Evolutionary conservation across 1,140 invertebrate genomes (phyloP).

Genomic region (Trachymyrmex cornetzi): DNA sequence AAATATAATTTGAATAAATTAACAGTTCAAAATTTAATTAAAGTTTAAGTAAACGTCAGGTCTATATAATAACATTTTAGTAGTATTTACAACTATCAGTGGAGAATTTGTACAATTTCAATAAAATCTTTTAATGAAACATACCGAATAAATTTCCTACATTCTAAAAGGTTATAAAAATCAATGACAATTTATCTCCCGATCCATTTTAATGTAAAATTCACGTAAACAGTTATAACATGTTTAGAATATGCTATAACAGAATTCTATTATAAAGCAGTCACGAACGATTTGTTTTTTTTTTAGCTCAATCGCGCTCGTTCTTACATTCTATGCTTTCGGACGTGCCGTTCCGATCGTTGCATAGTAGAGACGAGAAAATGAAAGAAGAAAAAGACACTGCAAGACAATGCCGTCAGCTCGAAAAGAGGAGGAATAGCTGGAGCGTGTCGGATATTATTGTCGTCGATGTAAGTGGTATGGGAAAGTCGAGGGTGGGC

Average conservation of each 20-base stretch:
- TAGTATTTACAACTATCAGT: background rate
- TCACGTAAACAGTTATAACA: background rate
- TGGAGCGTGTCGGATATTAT: conserved; percentile 76
- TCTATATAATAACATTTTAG: background rate
- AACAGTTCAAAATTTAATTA: background rate
- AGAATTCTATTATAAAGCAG: conserved; percentile 35
- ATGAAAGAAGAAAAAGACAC: conserved; percentile 23
- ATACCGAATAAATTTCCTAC: background rate
- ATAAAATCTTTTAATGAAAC: background rate
- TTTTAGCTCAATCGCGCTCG: conserved; percentile 37
- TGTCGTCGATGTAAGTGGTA: conserved; percentile 64
- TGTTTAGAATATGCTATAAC: background rate
- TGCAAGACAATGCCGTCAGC: conserved; percentile 61
- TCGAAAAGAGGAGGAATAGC: conserved; percentile 71
- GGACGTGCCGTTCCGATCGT: conserved; percentile 59
- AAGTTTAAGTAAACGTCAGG: background rate
- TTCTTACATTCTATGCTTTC: conserved; percentile 53
- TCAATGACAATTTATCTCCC: background rate
- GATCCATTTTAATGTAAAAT: background rate
- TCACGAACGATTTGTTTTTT: background rate
- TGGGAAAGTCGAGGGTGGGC: background rate
- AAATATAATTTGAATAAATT: background rate
- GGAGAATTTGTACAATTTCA: background rate
- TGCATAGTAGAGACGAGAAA: background rate
- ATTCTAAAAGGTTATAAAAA: background rate